These are phyloP conservation scores for Onthophagus taurus DNA, from an alignment of 1,140 invertebrate species.

Conservation along the genomic window DNA sequence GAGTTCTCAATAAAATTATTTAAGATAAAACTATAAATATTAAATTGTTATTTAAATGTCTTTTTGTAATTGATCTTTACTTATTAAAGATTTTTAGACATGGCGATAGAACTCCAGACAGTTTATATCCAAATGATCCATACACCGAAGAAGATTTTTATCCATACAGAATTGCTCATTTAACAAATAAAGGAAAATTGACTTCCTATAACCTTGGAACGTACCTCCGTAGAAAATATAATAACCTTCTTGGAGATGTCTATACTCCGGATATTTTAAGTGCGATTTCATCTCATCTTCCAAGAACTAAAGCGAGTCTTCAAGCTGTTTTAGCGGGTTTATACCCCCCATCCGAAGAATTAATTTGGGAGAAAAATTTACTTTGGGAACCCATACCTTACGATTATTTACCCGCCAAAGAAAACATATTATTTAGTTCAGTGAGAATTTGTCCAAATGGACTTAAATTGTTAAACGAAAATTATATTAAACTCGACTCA, in stretches of 20 bases:
- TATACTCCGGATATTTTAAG: slow-evolving; percentile 39
- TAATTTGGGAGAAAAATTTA: slow-evolving; percentile 29
- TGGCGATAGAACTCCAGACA: slow-evolving; percentile 57
- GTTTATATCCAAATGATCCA: slow-evolving; percentile 19
- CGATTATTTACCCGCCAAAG: slow-evolving; percentile 9
- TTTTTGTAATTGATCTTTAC: too few relatives aligned
- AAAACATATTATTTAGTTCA: too few relatives aligned
- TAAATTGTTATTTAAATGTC: too few relatives aligned
- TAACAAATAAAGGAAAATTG: slow-evolving; percentile 36
- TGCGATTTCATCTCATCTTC: slow-evolving; percentile 45
- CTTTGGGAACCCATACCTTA: slow-evolving; percentile 38
- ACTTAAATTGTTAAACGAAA: too few relatives aligned
- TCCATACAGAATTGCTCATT: slow-evolving; percentile 5
- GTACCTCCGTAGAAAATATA: slow-evolving; percentile 36
- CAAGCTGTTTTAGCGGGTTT: slow-evolving; percentile 34
- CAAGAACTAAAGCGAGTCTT: slow-evolving; percentile 45
- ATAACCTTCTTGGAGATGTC: slow-evolving; percentile 35
- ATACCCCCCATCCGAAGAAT: slow-evolving; percentile 29
- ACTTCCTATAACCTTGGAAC: slow-evolving; percentile 40
- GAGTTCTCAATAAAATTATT: too few relatives aligned
- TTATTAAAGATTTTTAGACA: slow-evolving; percentile 65
- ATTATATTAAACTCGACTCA: too few relatives aligned
- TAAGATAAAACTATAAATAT: too few relatives aligned
- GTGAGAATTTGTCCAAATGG: too few relatives aligned
- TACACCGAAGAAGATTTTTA: slow-evolving; percentile 4